Percentiles rank a stretch among this genome's conserved stretches.
phyloP scores from a whole-genome alignment of 2,113 vertebrate species.

The Pedetes capensis region DNA sequence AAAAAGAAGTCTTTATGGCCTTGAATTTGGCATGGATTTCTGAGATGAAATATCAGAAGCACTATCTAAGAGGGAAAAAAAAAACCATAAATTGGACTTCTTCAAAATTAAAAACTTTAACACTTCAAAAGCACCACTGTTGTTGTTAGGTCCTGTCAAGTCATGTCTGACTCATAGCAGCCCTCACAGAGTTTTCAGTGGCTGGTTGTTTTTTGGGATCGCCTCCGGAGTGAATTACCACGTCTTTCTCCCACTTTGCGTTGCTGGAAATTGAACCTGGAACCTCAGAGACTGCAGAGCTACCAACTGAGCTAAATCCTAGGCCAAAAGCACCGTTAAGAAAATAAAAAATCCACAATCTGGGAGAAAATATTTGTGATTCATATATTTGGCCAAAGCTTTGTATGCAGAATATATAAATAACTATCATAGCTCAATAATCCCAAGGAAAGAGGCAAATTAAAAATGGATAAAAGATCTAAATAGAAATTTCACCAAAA shows the following conservation, averaged over 20 bases:
- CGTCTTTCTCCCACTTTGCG: no score
- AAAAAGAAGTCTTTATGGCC: not conserved
- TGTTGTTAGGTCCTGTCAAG: no score
- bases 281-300: no score
- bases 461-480: not conserved
- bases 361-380: not conserved
- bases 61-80: not conserved
- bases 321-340: not conserved
- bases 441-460: not conserved
- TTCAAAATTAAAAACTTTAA: not conserved
- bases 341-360: not conserved
- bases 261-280: no score
- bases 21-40: not conserved
- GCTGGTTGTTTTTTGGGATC: no score
- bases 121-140: no score
- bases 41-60: not conserved
- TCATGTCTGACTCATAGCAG: no score
- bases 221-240: no score
- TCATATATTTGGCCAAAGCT: not conserved
- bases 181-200: no score
- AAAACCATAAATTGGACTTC: not conserved
- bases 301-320: no score
- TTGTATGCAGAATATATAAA: not conserved
- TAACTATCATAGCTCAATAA: not conserved
- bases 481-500: not conserved